phyloP scores from a whole-genome alignment of 2,113 vertebrate genomes.

The Bothrops jararaca region DNA sequence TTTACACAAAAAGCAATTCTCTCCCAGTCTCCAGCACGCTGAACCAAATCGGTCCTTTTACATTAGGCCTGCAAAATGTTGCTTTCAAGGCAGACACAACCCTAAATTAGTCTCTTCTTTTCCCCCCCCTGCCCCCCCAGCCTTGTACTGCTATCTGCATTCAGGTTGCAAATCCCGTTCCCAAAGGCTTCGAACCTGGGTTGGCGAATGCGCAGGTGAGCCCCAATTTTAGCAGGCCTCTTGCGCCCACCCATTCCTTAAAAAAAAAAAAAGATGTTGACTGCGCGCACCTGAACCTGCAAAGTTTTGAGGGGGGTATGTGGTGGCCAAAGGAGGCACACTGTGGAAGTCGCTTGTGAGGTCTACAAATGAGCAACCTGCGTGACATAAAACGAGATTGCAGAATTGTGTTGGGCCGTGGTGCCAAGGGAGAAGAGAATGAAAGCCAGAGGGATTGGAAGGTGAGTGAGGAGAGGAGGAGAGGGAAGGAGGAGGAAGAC shows the following conservation, averaged over 20 bases:
- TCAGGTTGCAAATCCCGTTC: neutral
- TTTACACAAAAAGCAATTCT: conserved; percentile 2
- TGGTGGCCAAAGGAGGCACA: neutral
- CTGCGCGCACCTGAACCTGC: neutral
- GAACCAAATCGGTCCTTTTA: neutral
- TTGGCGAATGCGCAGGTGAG: neutral
- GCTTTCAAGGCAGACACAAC: too few species aligned
- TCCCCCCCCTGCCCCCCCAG: neutral
- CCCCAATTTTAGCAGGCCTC: neutral
- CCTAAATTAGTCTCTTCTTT: neutral
- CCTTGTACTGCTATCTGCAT: too few species aligned
- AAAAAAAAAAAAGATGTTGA: neutral
- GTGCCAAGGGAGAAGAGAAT: neutral
- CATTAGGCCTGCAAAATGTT: neutral
- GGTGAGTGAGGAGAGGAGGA: too few species aligned
- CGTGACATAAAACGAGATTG: neutral
- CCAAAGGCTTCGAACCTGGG: neutral
- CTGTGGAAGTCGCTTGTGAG: neutral
- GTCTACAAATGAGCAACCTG: neutral
- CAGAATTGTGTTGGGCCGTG: neutral
- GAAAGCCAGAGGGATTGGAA: neutral
- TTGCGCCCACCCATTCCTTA: neutral
- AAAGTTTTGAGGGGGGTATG: neutral
- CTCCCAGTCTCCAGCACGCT: neutral
- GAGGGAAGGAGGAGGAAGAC: too few species aligned